Evolutionary conservation across 2,113 vertebrate species (phyloP).

Genomic region (Hiodon tergisus): DNA sequence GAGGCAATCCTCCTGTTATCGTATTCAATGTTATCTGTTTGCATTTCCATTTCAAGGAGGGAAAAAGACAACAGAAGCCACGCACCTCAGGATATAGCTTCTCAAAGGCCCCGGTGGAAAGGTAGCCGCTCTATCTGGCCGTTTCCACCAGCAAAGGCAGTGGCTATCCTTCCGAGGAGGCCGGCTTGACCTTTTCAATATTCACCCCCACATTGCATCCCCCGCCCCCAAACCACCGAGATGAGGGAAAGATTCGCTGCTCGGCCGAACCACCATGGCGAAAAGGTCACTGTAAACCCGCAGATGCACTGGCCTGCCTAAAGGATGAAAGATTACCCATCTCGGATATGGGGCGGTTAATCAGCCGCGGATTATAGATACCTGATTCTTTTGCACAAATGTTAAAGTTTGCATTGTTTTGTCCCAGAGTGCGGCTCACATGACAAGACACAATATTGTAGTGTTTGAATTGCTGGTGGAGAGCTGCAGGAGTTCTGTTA

Average conservation of each 20-base stretch:
- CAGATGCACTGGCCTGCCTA: slow-evolving; percentile 37
- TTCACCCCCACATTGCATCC: slow-evolving; percentile 54
- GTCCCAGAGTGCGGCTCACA: slow-evolving; percentile 6
- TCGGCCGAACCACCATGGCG: slow-evolving; percentile 62
- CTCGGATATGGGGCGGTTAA: slow-evolving; percentile 37
- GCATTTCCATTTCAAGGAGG: slow-evolving; percentile 5
- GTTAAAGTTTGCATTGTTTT: slow-evolving; percentile 47
- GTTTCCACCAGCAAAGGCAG: slow-evolving; percentile 49
- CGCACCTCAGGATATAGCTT: neutral
- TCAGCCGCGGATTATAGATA: slow-evolving; percentile 31
- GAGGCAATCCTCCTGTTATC: no score
- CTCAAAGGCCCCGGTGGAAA: slow-evolving; percentile 24
- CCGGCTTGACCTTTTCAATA: slow-evolving; percentile 42
- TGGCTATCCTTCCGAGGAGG: slow-evolving; percentile 17
- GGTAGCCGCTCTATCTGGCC: slow-evolving; percentile 40
- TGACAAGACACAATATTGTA: neutral
- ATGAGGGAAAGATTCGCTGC: slow-evolving; percentile 57
- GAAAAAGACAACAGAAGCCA: slow-evolving; percentile 12
- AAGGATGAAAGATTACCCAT: slow-evolving; percentile 50
- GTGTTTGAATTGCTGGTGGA: slow-evolving; percentile 14
- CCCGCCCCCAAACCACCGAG: slow-evolving; percentile 61
- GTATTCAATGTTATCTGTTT: no score
- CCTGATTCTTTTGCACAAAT: slow-evolving; percentile 37
- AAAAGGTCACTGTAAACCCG: slow-evolving; percentile 55
- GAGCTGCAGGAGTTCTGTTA: slow-evolving; percentile 23